Evolutionary conservation across 2,113 vertebrate species (phyloP), one percentile per base, ranked within the genome.

Genomic region (Mormyrus lacerda): DNA sequence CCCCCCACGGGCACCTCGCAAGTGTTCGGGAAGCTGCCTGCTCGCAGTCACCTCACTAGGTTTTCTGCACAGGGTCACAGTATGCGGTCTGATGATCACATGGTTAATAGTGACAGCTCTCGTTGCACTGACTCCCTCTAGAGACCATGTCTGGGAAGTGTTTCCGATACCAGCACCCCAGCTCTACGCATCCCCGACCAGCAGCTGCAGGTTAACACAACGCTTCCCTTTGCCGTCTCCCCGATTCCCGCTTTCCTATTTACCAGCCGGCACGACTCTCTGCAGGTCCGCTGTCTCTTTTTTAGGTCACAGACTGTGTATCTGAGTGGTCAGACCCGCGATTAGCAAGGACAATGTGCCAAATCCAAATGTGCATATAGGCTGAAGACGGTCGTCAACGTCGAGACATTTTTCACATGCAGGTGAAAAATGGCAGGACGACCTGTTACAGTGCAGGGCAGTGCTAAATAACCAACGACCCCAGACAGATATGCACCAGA

Each of bases 111-210:
- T 51, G 6, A 45, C 69, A 24, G 92, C 94, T 97, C 96, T 95
- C 93, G 96, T 96, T 97, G 95, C 97, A 93, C 96, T 97, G 96
- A 97, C 97, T 96, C 98, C 98, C 98, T 97, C 98, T 99, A 98
- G 97, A 97, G 98, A 97, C 94, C 92, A 94, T 92, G 93, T 90
- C 90, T 94, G 19, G 90, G 95, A 95, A 95, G 95, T 96, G 92
- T 93, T 94, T 92, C 92, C 92, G 91, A 61, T 31, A 58, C 48
- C 53, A 58, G 19, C 69, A 61, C 19, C 45, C 19, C 48, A 10
- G 2, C 5, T 45, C 13, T 31, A 27, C 8, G 87, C 10, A 39
- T 88, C 61, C 50, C 35, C 17, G 44, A 55, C 85, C 50, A 87
- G 6, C 13, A 51, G 27, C 48, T 47, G 44, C 15, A 87, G 50